These are phyloP conservation scores for Leuciscus waleckii DNA, from an alignment of 2,797 vertebrate genomes.

Conservation along the genomic window DNA sequence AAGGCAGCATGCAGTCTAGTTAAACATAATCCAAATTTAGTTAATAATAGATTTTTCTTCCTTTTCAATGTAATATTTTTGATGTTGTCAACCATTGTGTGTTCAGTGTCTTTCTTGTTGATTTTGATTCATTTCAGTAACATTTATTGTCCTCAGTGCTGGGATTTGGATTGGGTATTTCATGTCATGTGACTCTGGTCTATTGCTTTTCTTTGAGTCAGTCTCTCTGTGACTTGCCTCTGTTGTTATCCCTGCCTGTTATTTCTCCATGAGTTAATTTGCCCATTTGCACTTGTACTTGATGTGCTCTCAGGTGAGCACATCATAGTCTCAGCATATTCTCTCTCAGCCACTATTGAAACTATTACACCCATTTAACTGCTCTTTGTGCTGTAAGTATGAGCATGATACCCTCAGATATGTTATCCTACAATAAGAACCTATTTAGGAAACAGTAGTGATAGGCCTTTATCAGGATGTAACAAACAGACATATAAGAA, in stretches of 20 bases:
- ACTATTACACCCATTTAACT: constrained; percentile 38
- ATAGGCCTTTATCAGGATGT: background rate
- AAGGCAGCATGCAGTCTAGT: background rate
- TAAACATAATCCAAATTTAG: background rate
- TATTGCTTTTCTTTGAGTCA: constrained; percentile 25
- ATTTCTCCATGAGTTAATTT: constrained; percentile 49
- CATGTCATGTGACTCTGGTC: constrained; percentile 34
- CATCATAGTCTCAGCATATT: constrained; percentile 39
- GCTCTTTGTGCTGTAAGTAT: background rate
- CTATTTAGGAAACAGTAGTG: background rate
- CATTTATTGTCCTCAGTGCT: constrained; percentile 11
- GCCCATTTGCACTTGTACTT: constrained; percentile 45
- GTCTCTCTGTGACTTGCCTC: constrained; percentile 28
- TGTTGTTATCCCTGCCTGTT: constrained; percentile 38
- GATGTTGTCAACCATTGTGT: constrained; percentile 23
- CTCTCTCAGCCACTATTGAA: constrained; percentile 29
- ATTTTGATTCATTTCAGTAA: constrained; percentile 10
- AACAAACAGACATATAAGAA: background rate
- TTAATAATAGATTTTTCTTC: background rate
- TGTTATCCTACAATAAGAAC: constrained; percentile 7
- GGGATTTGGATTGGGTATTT: constrained; percentile 5
- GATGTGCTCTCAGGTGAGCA: constrained; percentile 35
- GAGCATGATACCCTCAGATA: background rate
- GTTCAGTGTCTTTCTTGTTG: constrained; percentile 16
- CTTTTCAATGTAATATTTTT: background rate